A percentile compares a stretch with the other conserved stretches of the same genome.
Evolutionary conservation across 2,113 vertebrate species (phyloP).

Genomic region (Myocastor coypus): DNA sequence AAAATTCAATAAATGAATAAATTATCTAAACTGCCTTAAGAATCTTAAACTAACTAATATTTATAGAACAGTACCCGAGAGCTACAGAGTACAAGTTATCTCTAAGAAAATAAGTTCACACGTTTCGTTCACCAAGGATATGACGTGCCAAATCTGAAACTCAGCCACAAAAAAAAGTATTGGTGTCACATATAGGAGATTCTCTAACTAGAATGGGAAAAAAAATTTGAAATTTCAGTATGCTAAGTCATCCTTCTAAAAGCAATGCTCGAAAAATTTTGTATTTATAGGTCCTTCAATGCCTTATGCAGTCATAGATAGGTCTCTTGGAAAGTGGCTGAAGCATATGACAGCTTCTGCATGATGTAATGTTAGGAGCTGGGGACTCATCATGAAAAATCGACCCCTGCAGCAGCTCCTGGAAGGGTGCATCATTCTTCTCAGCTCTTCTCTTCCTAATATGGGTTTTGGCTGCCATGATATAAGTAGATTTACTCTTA

Average conservation of each 20-base stretch:
- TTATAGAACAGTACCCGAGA: not conserved
- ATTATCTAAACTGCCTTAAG: not conserved
- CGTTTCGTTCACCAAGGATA: not conserved
- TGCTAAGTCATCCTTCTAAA: not conserved
- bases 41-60: not conserved
- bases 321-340: not conserved
- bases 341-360: too few relatives aligned
- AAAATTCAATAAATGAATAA: not conserved
- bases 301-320: not conserved
- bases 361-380: not conserved
- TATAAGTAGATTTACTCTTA: not conserved
- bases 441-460: not conserved
- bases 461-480: not conserved
- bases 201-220: not conserved
- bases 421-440: not conserved
- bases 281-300: not conserved
- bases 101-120: not conserved
- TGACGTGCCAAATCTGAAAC: not conserved
- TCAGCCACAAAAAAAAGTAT: not conserved
- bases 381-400: not conserved
- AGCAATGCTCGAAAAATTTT: not conserved
- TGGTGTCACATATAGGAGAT: not conserved
- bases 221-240: not conserved
- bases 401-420: not conserved
- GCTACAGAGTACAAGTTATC: constrained; percentile 1